Conservation (phyloP, 2,888 invertebrate genomes). For the Lucinisca nassula region DNA sequence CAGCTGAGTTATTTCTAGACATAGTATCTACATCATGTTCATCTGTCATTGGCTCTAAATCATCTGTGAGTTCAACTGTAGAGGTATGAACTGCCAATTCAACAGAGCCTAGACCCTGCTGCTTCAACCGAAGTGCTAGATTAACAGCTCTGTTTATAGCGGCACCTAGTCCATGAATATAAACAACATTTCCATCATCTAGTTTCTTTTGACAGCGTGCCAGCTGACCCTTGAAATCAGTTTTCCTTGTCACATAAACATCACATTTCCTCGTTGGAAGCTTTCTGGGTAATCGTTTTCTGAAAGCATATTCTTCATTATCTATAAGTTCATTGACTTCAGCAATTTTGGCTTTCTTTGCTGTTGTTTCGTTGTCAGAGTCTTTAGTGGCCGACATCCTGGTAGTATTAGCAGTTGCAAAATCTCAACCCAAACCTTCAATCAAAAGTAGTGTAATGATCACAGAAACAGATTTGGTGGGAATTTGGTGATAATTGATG, state of each 20-base stretch:
- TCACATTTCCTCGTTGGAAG: constrained; percentile 92
- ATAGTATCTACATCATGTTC: constrained; percentile 93
- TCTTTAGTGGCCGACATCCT: not conserved
- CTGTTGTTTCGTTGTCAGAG: not conserved
- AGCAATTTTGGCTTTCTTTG: constrained; percentile 45
- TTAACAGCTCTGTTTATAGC: constrained; percentile 95
- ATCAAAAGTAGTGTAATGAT: too few species aligned
- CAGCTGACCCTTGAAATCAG: constrained; percentile 93
- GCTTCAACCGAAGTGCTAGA: constrained; percentile 92
- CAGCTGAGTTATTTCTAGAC: constrained; percentile 93
- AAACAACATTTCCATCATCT: constrained; percentile 92
- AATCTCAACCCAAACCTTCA: too few species aligned
- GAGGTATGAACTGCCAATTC: constrained; percentile 94
- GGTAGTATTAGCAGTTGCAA: too few species aligned
- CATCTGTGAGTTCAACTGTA: constrained; percentile 95
- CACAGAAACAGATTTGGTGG: too few species aligned
- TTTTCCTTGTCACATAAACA: constrained; percentile 94
- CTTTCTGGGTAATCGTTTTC: constrained; percentile 91
- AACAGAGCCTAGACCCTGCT: constrained; percentile 90
- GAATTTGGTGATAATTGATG: too few species aligned
- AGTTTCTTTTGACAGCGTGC: constrained; percentile 94
- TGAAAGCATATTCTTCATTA: constrained; percentile 89
- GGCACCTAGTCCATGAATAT: constrained; percentile 96
- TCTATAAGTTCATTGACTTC: constrained; percentile 77
- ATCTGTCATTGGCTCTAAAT: constrained; percentile 94